Evolutionary conservation across 2,888 invertebrate genomes (phyloP).

Genomic region (Ypsolopha scabrella): DNA sequence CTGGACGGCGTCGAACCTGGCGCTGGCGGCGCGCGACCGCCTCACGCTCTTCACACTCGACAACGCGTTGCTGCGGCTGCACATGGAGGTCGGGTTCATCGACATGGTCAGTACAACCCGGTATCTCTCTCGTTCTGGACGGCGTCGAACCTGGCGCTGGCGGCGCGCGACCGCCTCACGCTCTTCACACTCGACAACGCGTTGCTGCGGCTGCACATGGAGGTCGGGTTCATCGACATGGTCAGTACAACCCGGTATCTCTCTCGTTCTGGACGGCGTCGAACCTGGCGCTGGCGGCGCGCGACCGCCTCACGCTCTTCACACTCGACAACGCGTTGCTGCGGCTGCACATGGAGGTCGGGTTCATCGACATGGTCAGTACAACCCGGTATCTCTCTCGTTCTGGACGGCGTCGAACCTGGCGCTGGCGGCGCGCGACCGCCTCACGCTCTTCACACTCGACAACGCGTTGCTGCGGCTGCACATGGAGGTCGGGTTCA

Average conservation of each 20-base stretch:
- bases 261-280: too few species aligned
- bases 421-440: constrained; percentile 5
- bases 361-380: neutral
- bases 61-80: neutral
- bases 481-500: neutral
- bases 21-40: neutral
- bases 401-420: neutral
- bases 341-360: neutral
- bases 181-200: neutral
- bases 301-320: neutral
- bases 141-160: constrained; percentile 1
- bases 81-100: neutral
- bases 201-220: neutral
- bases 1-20: constrained; percentile 32
- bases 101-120: constrained; percentile 14
- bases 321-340: neutral
- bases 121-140: too few species aligned
- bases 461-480: neutral
- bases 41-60: neutral
- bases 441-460: neutral
- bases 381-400: too few species aligned
- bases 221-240: neutral
- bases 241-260: too few species aligned
- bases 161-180: constrained; percentile 3
- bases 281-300: constrained; percentile 5